Percentiles rank a stretch among this genome's conserved stretches.
phyloP scores from a whole-genome alignment of 2,113 vertebrate genomes.

The Saguinus imperator region DNA sequence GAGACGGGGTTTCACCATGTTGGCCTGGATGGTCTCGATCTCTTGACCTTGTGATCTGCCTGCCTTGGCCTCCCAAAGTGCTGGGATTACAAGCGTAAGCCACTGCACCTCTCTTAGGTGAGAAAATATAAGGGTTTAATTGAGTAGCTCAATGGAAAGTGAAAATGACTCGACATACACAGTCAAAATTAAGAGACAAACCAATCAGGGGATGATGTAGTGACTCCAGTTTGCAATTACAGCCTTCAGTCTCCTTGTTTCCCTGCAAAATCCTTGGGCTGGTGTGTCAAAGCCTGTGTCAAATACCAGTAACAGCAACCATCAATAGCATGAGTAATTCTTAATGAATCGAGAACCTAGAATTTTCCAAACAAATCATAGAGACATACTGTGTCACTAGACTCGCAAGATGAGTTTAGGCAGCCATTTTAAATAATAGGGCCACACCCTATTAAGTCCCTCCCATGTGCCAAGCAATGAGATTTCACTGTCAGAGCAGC shows the following conservation, averaged over 20 bases:
- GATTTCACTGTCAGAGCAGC: not conserved
- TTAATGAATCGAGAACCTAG: not conserved
- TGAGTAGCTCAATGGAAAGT: not conserved
- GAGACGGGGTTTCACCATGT: too few relatives aligned
- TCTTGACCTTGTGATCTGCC: too few relatives aligned
- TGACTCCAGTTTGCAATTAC: constrained; percentile 2
- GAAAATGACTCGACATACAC: not conserved
- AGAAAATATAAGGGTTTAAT: not conserved
- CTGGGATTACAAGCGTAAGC: too few relatives aligned
- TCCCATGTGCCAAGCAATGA: not conserved
- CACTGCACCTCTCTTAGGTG: not conserved
- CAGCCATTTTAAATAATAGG: not conserved
- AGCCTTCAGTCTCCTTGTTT: not conserved
- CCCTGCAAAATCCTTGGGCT: too few relatives aligned
- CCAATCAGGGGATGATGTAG: not conserved
- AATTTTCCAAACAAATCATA: not conserved
- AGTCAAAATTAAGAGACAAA: not conserved
- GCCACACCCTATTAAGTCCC: not conserved
- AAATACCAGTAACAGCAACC: too few relatives aligned
- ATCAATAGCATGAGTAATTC: not conserved
- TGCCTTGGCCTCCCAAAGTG: too few relatives aligned
- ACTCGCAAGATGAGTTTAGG: not conserved
- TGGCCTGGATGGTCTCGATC: too few relatives aligned
- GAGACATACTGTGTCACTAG: fast-evolving
- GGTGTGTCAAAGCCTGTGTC: too few relatives aligned